Percentiles rank a stretch among this genome's conserved stretches.
These are phyloP conservation scores for Pyrocephalus nanus DNA, from an alignment of 2,797 vertebrate species.

Conservation along the genomic window DNA sequence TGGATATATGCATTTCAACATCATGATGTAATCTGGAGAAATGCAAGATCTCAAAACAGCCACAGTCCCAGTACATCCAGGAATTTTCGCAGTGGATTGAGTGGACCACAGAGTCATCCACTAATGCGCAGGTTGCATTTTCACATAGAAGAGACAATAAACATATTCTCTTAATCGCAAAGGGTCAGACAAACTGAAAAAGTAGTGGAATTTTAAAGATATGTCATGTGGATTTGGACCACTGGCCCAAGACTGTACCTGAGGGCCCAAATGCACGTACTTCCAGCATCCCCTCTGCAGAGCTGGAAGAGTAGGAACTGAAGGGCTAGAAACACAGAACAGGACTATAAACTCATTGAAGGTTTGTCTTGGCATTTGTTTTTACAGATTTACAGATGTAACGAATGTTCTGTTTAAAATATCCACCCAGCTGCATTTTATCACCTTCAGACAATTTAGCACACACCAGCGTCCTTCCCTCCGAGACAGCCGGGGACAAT, in stretches of 20 bases:
- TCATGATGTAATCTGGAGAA: rapidly evolving
- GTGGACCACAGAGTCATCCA: neutral
- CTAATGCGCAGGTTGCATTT: neutral
- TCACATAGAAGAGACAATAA: neutral
- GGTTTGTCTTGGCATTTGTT: slow-evolving; percentile 17
- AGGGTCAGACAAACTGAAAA: neutral
- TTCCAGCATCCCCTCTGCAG: neutral
- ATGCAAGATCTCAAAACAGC: neutral
- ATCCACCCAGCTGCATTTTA: neutral
- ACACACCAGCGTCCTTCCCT: neutral
- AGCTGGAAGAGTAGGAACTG: neutral
- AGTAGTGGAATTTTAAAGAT: neutral
- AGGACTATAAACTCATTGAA: neutral
- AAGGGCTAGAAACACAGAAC: neutral
- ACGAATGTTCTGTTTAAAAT: neutral
- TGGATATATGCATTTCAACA: neutral
- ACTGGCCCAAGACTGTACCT: neutral
- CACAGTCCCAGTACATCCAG: neutral
- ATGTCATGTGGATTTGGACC: neutral
- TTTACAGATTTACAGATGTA: neutral
- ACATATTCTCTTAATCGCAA: neutral
- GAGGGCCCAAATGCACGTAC: neutral
- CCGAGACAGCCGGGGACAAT: rapidly evolving
- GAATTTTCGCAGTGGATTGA: neutral
- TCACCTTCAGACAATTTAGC: neutral